These are phyloP conservation scores for Brachypteracias leptosomus DNA, from an alignment of 2,113 vertebrate genomes.

Conservation along the genomic window DNA sequence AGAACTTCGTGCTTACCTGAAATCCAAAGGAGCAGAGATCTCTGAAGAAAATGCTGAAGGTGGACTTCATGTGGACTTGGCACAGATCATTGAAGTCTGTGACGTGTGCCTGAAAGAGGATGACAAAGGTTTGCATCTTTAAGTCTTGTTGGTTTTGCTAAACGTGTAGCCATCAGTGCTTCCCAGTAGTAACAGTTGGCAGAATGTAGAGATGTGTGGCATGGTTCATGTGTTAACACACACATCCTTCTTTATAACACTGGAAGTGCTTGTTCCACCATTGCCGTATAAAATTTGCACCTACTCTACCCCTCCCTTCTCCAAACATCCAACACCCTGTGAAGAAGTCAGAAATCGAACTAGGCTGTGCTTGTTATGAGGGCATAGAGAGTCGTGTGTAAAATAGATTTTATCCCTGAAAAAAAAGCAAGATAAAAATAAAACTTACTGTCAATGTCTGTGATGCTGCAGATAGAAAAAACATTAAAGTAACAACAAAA, in stretches of 20 bases:
- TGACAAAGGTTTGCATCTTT: constrained; percentile 87
- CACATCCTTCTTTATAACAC: neutral
- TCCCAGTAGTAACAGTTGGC: neutral
- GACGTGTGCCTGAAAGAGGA: constrained; percentile 95
- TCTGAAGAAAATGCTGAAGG: constrained; percentile 95
- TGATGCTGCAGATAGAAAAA: neutral
- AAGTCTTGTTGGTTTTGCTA: neutral
- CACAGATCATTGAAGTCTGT: constrained; percentile 95
- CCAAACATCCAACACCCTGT: neutral
- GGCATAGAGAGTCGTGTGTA: neutral
- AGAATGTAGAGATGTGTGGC: neutral
- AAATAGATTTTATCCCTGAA: neutral
- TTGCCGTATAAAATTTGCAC: neutral
- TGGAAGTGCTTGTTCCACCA: neutral
- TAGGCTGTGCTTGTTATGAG: neutral
- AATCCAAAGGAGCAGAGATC: constrained; percentile 94
- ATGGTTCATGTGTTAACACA: accelerated
- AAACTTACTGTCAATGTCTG: neutral
- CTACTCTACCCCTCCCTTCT: neutral
- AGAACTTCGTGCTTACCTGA: constrained; percentile 91
- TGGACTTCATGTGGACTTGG: constrained; percentile 92
- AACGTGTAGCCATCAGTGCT: accelerated
- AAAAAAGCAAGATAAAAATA: neutral
- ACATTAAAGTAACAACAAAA: neutral
- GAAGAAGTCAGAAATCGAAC: neutral